Conservation (phyloP, 1,140 invertebrate genomes). For the Drosophila lacteicornis region DNA sequence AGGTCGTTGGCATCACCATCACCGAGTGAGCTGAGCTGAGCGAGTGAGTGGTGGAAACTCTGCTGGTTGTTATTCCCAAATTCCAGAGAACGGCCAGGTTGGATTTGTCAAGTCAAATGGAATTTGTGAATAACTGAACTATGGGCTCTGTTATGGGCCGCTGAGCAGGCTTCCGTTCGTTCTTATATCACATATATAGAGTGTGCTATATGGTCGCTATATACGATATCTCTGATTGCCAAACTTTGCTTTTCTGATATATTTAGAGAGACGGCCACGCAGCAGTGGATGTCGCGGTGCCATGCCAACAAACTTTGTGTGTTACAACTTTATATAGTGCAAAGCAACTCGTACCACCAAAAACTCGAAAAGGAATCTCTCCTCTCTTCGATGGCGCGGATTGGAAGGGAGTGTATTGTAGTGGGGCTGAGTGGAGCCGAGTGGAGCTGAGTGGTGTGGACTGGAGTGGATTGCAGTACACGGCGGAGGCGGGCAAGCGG, state of each 20-base stretch:
- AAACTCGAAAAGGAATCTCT: conserved; percentile 31
- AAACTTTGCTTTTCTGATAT: conserved; percentile 64
- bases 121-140: conserved; percentile 15
- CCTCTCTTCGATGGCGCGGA: conserved; percentile 5
- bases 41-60: conserved; percentile 7
- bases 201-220: background rate
- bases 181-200: background rate
- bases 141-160: conserved; percentile 38
- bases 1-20: conserved; percentile 23
- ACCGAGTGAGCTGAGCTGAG: too few relatives aligned
- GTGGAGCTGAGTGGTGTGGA: too few relatives aligned
- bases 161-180: conserved; percentile 30
- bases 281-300: background rate
- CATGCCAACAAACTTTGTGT: conserved; percentile 23
- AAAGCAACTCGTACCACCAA: conserved; percentile 12
- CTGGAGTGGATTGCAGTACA: background rate
- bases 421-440: too few relatives aligned
- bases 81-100: conserved; percentile 37
- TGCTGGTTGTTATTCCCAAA: conserved; percentile 30
- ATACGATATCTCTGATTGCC: conserved; percentile 41
- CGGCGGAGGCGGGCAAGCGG: conserved; percentile 9
- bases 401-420: background rate
- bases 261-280: conserved; percentile 51
- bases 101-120: conserved; percentile 15
- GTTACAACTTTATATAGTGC: conserved; percentile 39